Evolutionary conservation across 2,888 invertebrate species (phyloP), one percentile per base, ranked within the genome.

Genomic region (Gymnocheta viridis): DNA sequence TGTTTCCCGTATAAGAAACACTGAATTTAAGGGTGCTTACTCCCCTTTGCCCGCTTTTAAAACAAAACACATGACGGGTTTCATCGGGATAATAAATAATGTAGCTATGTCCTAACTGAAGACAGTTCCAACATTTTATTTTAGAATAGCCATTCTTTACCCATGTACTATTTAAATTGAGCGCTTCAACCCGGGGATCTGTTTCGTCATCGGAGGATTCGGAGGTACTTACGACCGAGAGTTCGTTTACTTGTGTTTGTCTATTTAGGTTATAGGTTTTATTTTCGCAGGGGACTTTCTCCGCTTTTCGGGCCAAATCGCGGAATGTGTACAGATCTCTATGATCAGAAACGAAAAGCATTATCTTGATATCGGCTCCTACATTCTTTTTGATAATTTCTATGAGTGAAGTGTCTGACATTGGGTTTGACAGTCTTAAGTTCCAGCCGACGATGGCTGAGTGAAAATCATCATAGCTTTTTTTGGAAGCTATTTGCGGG

Each of bases 101-200:
- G 22, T 58, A 72, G 9, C 44, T 56, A 44, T 66, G 76, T 1
- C 76, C 66, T 9, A 66, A 14, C 22, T 76, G 10, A 0, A 66
- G 32, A 4, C 76, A 76, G 24, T 76, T 76, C 76, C 66, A 77
- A 49, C 77, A 67, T 32, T 14, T 66, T 56, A 76, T 76, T 17
- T 35, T 58, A 3, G 64, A 66, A 41, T 76, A 66, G 4, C 47
- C 76, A 5, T 29, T 14, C 4, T 29, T 19, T 12, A 17, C 7
- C 17, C n/a, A n/a, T n/a, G n/a, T n/a, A n/a, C n/a, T n/a, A n/a
- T n/a, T n/a, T n/a, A n/a, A n/a, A n/a, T n/a, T 51, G 5, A 70
- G 17, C 2, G 70, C 64, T 14, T 64, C 72, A 1, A 79, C 10
- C 19, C 72, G 72, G 0, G 72, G 79, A 41, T 79, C 79, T 2